Base-by-base conservation (phyloP, 2,888 invertebrate genomes). In the Hypolimnas misippus region DNA sequence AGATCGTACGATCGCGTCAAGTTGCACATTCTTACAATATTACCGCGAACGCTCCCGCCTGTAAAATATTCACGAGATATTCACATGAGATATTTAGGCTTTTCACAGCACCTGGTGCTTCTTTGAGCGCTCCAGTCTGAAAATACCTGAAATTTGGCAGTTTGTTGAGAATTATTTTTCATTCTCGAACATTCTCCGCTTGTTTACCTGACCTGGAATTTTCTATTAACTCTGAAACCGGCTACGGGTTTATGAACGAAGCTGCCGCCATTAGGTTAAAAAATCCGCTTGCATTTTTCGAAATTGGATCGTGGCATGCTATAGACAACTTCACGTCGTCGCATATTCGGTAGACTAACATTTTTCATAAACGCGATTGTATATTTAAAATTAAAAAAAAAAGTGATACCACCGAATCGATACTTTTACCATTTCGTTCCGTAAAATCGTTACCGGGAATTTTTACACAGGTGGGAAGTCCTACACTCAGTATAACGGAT, bases 71-170 rank as follows among this genome's bases (percentile, higher is more conserved):
- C 60, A 63, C 53, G 54, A 53, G 56, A 59, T 62, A 62, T 62
- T 66, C 63, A 50, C 57, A 50, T 51, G 49, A 66, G 63, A 57
- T 63, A 66, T 66, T 66, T 63, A 57, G 64, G 64, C 58, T 64
- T 66, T 66, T 62, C 61, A 58, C 29, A 64, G 53, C 64, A 58
- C 56, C 64, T 58, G 60, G 53, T 53, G 51, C 63, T 64, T 64
- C 59, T 62, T 64, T 55, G 58, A 64, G 52, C 61, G 55, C 57
- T 62, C 49, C 40, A 65, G 58, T 25, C 57, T 63, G 12, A 54
- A 57, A 57, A 61, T 63, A 42, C 38, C 58, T 66, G 49, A 52
- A 66, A 64, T 61, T 63, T 40, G 35, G 21, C 16, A n/a, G 61
- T 49, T 52, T 61, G 55, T 38, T n/a, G 35, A 38, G 55, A 62